Evolutionary conservation across 2,888 invertebrate species (phyloP), one percentile per base, ranked within the genome.

Genomic region (Drosophila affinis): DNA sequence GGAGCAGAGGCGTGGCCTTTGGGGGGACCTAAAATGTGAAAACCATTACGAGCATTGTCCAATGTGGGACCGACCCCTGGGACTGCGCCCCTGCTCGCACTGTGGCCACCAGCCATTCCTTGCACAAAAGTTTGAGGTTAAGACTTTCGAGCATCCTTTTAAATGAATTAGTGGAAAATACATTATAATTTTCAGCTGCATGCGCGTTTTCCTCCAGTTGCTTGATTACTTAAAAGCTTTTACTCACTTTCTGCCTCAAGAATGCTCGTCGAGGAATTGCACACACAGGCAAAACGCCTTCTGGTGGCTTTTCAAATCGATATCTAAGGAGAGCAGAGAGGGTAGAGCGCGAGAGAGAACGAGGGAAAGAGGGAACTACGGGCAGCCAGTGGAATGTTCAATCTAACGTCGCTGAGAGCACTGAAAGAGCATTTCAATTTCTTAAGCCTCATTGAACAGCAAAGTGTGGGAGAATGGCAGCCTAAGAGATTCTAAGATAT

Each of bases 91-190:
- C 39, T 39, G 39, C n/a, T 1, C 39, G 6, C 14, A 14, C 6
- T 14, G 39, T 39, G 39, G 4, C 21, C 21, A 24, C 39, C 59
- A 68, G 24, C 39, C 59, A 68, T 75, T 78, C 75, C 76, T 76
- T 72, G 81, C 82, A 65, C 39, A 39, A 39, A 79, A 79, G 79
- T 72, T 77, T 77, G 79, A 79, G 82, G 77, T 82, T 82, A 75
- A 70, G 77, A 75, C 82, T 75, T 75, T 3, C 12, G 72, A 45
- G 79, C 61, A 79, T 77, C 78, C 76, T 78, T 80, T 83, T 79
- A 81, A 81, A 83, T 83, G 84, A 83, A 81, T 81, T 83, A 80
- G 81, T 72, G 68, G 27, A 72, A 79, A 82, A 64, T 82, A 59
- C 76, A 82, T 79, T 82, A 82, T 80, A 75, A 77, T 73, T 77